A percentile compares a stretch with the other conserved stretches of the same genome.
phyloP scores from a whole-genome alignment of 2,113 vertebrate genomes.

The Saimiri boliviensis region DNA sequence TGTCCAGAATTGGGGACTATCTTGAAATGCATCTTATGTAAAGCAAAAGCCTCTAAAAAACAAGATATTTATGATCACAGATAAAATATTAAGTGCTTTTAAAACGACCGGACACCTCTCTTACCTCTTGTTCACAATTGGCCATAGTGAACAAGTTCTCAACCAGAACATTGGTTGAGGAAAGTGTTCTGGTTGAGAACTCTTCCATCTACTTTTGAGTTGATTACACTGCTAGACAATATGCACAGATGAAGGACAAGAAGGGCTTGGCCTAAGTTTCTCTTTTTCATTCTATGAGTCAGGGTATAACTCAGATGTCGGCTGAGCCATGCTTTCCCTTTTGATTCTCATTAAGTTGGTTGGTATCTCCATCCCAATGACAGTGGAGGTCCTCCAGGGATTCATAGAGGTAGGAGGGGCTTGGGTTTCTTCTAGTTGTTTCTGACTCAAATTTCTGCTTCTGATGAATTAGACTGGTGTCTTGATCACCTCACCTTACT shows the following conservation, averaged over 20 bases:
- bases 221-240: neutral
- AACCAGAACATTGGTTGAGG: neutral
- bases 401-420: neutral
- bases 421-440: neutral
- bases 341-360: neutral
- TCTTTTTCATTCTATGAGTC: neutral
- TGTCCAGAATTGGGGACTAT: neutral
- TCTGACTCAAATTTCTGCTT: neutral
- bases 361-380: neutral
- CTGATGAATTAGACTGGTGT: neutral
- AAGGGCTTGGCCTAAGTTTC: neutral
- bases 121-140: neutral
- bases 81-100: neutral
- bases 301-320: neutral
- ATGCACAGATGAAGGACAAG: neutral
- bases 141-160: neutral
- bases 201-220: neutral
- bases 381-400: neutral
- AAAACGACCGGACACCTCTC: neutral
- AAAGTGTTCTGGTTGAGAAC: neutral
- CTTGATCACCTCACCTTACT: neutral
- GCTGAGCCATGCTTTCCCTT: neutral
- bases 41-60: constrained; percentile 33
- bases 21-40: neutral
- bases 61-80: neutral